These are phyloP conservation scores for Alca torda DNA, from an alignment of 2,797 vertebrate genomes.

Conservation along the genomic window DNA sequence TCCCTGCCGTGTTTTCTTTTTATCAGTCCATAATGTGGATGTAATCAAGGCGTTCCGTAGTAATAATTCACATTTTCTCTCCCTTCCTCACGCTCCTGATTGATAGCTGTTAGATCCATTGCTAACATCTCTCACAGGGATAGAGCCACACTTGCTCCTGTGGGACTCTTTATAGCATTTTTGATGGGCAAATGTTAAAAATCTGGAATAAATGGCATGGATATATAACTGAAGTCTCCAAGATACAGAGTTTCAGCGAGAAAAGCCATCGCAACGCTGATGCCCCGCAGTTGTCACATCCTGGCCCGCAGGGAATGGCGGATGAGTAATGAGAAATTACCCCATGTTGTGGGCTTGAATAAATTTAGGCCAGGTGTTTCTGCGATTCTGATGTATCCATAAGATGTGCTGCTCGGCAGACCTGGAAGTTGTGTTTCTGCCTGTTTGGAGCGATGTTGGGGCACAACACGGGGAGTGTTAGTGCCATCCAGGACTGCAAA, in stretches of 20 bases:
- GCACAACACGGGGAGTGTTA: not conserved
- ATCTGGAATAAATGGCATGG: not conserved
- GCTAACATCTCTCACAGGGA: not conserved
- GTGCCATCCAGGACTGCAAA: not conserved
- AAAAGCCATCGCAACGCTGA: not conserved
- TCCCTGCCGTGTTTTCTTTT: not conserved
- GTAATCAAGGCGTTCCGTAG: not conserved
- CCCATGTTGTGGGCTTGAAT: not conserved
- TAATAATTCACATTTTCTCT: not conserved
- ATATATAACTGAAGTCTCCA: not conserved
- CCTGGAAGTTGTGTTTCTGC: not conserved
- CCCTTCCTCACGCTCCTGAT: not conserved
- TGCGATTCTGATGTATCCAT: not conserved
- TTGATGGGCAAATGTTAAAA: not conserved
- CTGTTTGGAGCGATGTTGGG: not conserved
- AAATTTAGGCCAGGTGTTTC: not conserved
- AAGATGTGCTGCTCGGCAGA: not conserved
- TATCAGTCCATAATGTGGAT: too few relatives aligned
- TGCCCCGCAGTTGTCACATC: fast-evolving
- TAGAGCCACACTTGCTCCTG: too few relatives aligned
- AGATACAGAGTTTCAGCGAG: not conserved
- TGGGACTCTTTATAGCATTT: not conserved
- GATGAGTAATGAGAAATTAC: not conserved
- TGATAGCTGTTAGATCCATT: not conserved
- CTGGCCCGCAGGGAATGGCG: not conserved